Conservation (phyloP, 2,113 vertebrate genomes). For the Ptilorrhoa leucosticta region DNA sequence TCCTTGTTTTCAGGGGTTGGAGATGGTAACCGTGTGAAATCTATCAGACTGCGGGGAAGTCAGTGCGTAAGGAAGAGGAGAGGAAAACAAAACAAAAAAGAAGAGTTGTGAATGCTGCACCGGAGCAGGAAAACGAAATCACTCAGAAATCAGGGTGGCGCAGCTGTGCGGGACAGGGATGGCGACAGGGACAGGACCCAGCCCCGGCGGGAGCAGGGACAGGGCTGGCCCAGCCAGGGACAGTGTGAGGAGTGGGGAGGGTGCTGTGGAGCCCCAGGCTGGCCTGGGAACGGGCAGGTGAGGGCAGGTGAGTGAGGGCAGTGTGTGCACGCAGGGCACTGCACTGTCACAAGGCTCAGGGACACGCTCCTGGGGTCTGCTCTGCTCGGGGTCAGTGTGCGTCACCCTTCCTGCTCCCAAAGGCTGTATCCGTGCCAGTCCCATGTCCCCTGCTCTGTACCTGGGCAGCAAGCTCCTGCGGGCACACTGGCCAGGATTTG, state of each 20-base stretch:
- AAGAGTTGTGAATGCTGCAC: constrained; percentile 73
- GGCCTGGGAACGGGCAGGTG: neutral
- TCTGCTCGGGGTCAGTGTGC: neutral
- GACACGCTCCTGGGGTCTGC: neutral
- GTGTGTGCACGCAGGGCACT: fast-evolving
- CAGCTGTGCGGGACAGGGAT: neutral
- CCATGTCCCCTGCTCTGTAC: neutral
- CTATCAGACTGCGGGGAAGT: constrained; percentile 86
- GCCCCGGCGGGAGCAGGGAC: fast-evolving
- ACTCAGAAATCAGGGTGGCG: constrained; percentile 27
- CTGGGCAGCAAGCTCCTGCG: neutral
- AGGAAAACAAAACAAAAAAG: constrained; percentile 71
- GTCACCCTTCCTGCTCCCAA: neutral
- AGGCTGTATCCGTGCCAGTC: neutral
- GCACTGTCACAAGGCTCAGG: neutral
- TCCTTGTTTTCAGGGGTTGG: constrained; percentile 99
- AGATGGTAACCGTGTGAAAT: constrained; percentile 97
- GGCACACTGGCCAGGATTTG: neutral
- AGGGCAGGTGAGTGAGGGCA: neutral
- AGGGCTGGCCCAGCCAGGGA: neutral
- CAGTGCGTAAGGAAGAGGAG: constrained; percentile 73
- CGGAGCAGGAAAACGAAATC: constrained; percentile 31
- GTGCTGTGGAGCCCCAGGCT: neutral
- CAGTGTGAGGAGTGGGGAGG: neutral
- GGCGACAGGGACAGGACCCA: neutral